Conservation (phyloP, 1,140 invertebrate species). For the Lepeophtheirus salmonis region DNA sequence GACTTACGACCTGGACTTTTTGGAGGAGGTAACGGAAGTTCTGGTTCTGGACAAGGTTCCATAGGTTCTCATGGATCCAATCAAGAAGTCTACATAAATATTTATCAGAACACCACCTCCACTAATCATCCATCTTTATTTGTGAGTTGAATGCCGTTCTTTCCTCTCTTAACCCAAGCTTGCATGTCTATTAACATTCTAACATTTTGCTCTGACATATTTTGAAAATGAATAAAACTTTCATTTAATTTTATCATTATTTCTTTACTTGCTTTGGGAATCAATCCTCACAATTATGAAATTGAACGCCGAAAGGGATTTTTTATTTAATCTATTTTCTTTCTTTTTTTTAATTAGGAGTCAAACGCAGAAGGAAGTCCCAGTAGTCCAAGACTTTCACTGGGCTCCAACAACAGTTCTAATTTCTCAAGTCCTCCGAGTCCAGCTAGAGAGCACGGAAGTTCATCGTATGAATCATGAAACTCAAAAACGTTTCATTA, state of each 20-base stretch:
- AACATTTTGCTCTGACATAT: background rate
- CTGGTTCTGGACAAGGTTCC: slow-evolving; percentile 12
- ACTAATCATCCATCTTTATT: slow-evolving; percentile 3
- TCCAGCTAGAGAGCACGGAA: slow-evolving; percentile 47
- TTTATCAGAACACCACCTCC: slow-evolving; percentile 20
- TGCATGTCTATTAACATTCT: slow-evolving; percentile 12
- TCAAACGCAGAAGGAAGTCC: slow-evolving; percentile 34
- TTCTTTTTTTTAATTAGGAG: slow-evolving; percentile 27
- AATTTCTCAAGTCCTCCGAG: slow-evolving; percentile 54
- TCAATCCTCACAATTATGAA: no score
- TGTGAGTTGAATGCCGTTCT: slow-evolving; percentile 11
- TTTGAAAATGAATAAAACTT: slow-evolving; percentile 3
- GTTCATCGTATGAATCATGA: slow-evolving; percentile 31
- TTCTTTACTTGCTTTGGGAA: no score
- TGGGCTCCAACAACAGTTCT: slow-evolving; percentile 59
- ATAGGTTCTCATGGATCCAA: slow-evolving; percentile 10
- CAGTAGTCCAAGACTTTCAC: slow-evolving; percentile 43
- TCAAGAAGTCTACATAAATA: slow-evolving; percentile 17
- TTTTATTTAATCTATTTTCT: slow-evolving; percentile 19
- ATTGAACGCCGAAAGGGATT: no score
- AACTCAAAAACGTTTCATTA: background rate
- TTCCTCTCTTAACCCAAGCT: slow-evolving; percentile 1
- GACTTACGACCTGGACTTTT: slow-evolving; percentile 21
- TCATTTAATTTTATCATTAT: background rate
- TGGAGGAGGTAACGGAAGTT: slow-evolving; percentile 25